Conservation (phyloP, 2,113 vertebrate genomes). For the Hiodon tergisus region DNA sequence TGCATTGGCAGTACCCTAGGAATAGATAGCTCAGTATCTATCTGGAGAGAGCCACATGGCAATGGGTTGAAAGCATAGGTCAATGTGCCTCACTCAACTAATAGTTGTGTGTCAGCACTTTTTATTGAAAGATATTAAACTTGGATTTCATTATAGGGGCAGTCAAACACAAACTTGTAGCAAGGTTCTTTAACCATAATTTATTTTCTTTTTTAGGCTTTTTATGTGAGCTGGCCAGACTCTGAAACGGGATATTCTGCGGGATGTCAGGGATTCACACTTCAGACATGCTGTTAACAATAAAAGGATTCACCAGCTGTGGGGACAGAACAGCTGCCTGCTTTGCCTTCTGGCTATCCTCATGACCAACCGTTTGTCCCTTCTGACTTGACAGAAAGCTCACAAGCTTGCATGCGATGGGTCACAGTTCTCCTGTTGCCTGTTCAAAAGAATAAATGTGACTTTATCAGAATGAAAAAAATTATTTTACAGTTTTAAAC, state of each 20-base stretch:
- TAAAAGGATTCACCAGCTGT: slow-evolving; percentile 36
- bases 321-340: slow-evolving; percentile 16
- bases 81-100: no score
- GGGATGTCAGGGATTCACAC: slow-evolving; percentile 35
- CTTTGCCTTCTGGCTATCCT: slow-evolving; percentile 22
- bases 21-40: no score
- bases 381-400: slow-evolving; percentile 26
- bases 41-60: no score
- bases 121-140: slow-evolving; percentile 28
- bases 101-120: slow-evolving; percentile 23
- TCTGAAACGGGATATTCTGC: slow-evolving; percentile 34
- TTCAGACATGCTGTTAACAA: slow-evolving; percentile 36
- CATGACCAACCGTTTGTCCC: slow-evolving; percentile 25
- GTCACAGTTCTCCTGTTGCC: slow-evolving; percentile 16
- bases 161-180: not conserved
- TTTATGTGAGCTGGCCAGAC: slow-evolving; percentile 31
- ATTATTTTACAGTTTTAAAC: not conserved
- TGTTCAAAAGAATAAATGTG: slow-evolving; percentile 1
- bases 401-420: slow-evolving; percentile 10
- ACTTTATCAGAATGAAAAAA: not conserved
- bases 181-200: not conserved
- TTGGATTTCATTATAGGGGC: not conserved
- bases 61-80: no score
- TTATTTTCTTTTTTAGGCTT: slow-evolving; percentile 13
- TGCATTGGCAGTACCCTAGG: no score